Evolutionary conservation across 2,888 invertebrate species (phyloP).

Genomic region (Drosophila helvetica): DNA sequence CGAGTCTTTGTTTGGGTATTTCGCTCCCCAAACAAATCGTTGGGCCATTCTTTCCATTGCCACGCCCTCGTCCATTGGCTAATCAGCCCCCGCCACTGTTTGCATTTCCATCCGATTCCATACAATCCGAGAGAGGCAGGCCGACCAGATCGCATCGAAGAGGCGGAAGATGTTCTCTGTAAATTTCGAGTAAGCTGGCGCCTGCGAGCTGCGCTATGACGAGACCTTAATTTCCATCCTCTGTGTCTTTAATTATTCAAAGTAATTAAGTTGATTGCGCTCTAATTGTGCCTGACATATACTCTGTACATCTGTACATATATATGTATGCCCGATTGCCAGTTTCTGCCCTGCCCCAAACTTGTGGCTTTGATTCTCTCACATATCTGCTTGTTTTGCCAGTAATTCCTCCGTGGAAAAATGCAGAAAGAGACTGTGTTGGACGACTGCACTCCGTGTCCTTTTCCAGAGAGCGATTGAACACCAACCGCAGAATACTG

Average conservation of each 20-base stretch:
- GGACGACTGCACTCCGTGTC: too few relatives aligned
- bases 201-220: background rate
- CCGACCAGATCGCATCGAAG: slow-evolving; percentile 9
- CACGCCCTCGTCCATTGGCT: background rate
- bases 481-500: too few relatives aligned
- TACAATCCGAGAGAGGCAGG: slow-evolving; percentile 1
- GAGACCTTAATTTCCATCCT: slow-evolving; percentile 15
- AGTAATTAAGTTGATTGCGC: slow-evolving; percentile 76
- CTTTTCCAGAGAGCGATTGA: too few relatives aligned
- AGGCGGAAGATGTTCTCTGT: background rate
- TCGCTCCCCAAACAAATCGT: background rate
- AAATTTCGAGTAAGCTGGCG: background rate
- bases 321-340: slow-evolving; percentile 66
- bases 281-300: slow-evolving; percentile 73
- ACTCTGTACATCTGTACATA: slow-evolving; percentile 32
- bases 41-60: background rate
- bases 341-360: background rate
- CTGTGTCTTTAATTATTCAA: slow-evolving; percentile 72
- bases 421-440: too few relatives aligned
- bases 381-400: too few relatives aligned
- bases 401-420: too few relatives aligned
- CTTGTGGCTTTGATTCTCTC: background rate
- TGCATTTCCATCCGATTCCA: slow-evolving; percentile 15
- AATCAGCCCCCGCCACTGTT: slow-evolving; percentile 28
- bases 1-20: slow-evolving; percentile 42